Base-by-base conservation (phyloP, 1,140 invertebrate genomes). In the Habropoda laboriosa region DNA sequence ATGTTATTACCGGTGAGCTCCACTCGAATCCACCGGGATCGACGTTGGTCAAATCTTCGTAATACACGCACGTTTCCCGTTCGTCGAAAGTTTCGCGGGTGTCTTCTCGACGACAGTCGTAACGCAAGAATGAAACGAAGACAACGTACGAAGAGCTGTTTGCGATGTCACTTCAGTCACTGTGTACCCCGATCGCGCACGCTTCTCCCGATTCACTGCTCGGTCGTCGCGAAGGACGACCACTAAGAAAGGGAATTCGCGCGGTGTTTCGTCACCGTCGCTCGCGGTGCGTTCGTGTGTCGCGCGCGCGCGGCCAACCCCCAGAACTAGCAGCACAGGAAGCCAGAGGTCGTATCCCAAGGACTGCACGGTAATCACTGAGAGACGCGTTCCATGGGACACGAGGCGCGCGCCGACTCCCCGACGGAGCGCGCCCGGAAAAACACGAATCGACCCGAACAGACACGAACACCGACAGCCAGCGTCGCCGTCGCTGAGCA, bases 391-490 rank as follows among this genome's bases (percentile, higher is more conserved):
- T 60, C 81, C 79, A 79, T 67, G 84, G 57, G 85, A 80, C 81
- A 86, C 67, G 78, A 83, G 85, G 86, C 86, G 86, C 85, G 86
- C 86, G 86, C 86, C 85, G 85, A 70, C 81, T 70, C 57, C 32
- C 47, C n/a, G 75, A 16, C 38, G 84, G 76, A 86, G 64, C 66
- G 24, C 70, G 74, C 47, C 78, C 86, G 86, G 67, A 72, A 10
- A 61, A 21, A 2, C 0, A 53, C 86, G 86, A 72, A 7, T 0
- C 0, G 2, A 0, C 10, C 64, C 85, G 86, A 84, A 3, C 60
- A 13, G 38, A 2, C 35, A 64, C 79, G 74, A 72, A 32, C 35
- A 30, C 30, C n/a, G 53, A 35, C 71, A 64, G 51, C 16, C 51
- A 18, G 0, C 12, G 10, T 18, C 38, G 42, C 38, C 18, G 13